Conservation (phyloP, 2,888 invertebrate genomes). For the Ptilodon capucinus region DNA sequence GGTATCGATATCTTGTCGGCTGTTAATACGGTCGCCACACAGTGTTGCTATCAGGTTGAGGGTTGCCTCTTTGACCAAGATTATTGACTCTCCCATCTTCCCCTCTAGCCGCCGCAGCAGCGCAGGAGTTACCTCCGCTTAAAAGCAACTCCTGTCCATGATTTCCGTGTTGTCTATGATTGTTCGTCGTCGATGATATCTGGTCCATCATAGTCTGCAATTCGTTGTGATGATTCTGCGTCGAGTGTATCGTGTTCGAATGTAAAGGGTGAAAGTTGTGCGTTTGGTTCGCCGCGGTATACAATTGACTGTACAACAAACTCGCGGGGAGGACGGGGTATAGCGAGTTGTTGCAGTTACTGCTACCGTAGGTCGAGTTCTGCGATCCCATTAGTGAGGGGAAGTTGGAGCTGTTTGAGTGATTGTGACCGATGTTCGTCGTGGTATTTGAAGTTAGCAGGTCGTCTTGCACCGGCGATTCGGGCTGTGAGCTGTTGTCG, state of each 20-base stretch:
- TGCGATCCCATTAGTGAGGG: conserved; percentile 85
- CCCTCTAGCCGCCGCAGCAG: conserved; percentile 80
- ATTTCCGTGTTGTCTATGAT: conserved; percentile 72
- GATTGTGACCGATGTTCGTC: conserved; percentile 83
- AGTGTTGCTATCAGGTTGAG: conserved; percentile 85
- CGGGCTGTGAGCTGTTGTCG: conserved; percentile 91
- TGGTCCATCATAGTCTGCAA: conserved; percentile 90
- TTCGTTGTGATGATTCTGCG: conserved; percentile 86
- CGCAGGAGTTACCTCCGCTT: conserved; percentile 83
- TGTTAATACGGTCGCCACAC: conserved; percentile 91
- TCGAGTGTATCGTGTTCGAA: conserved; percentile 84
- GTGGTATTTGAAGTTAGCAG: conserved; percentile 84
- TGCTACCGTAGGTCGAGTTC: conserved; percentile 81
- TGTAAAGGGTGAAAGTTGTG: conserved; percentile 88
- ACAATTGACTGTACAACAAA: conserved; percentile 91
- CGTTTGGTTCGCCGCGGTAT: conserved; percentile 89
- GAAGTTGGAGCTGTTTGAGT: conserved; percentile 84
- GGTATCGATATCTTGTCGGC: conserved; percentile 16
- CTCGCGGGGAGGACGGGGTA: conserved; percentile 92
- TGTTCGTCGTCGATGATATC: conserved; percentile 85
- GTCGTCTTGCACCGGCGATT: conserved; percentile 92
- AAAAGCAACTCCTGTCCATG: conserved; percentile 76
- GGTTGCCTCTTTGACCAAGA: conserved; percentile 82
- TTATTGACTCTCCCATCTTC: conserved; percentile 83
- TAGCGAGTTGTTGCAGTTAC: conserved; percentile 87